phyloP scores from a whole-genome alignment of 2,888 invertebrate genomes.

The Hipparchia semele region DNA sequence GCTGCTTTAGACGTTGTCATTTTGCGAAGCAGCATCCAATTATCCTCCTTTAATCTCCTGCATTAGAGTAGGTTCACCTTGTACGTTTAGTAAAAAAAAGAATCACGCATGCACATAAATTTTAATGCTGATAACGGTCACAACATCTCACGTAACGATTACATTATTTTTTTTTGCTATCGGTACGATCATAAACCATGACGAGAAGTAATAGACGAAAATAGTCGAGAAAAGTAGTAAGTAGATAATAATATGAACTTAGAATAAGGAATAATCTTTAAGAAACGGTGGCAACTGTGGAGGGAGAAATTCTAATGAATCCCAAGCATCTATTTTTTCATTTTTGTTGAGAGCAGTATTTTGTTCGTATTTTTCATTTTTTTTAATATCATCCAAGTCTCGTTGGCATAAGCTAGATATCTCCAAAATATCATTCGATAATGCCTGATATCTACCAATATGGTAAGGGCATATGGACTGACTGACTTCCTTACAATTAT shows the following conservation, averaged over 20 bases:
- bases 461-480: slow-evolving; percentile 47
- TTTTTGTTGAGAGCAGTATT: slow-evolving; percentile 15
- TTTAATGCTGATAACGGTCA: neutral
- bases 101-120: slow-evolving; percentile 4
- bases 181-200: slow-evolving; percentile 21
- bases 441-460: slow-evolving; percentile 43
- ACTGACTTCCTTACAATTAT: slow-evolving; percentile 43
- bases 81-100: neutral
- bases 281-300: slow-evolving; percentile 66
- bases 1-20: too few relatives aligned
- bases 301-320: slow-evolving; percentile 58
- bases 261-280: slow-evolving; percentile 23
- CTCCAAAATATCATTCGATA: slow-evolving; percentile 50
- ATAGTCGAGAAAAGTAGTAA: too few relatives aligned
- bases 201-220: slow-evolving; percentile 2
- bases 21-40: too few relatives aligned
- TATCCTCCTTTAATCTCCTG: too few relatives aligned
- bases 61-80: too few relatives aligned
- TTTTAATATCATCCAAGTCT: neutral
- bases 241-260: neutral
- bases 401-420: slow-evolving; percentile 43
- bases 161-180: neutral
- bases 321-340: slow-evolving; percentile 41
- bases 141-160: neutral
- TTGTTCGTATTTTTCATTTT: slow-evolving; percentile 5